Conservation (phyloP, 2,113 vertebrate genomes). For the Mobula birostris region DNA sequence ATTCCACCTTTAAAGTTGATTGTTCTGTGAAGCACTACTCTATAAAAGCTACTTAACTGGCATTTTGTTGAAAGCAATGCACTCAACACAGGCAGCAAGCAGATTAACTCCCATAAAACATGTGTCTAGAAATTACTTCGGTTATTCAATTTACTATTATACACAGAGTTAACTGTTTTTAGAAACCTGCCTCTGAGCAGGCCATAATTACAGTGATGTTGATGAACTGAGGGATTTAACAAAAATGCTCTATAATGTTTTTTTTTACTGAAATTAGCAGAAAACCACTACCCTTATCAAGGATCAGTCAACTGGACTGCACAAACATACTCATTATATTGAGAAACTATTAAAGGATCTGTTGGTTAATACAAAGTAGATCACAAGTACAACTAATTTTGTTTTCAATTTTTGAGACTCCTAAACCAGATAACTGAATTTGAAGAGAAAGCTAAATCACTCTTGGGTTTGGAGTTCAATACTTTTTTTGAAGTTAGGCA, state of each 20-base stretch:
- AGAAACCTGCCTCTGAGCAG: background rate
- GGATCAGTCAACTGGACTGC: background rate
- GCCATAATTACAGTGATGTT: background rate
- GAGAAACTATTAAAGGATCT: background rate
- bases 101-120: background rate
- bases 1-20: background rate
- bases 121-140: background rate
- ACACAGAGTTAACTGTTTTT: background rate
- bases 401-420: background rate
- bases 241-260: background rate
- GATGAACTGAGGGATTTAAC: no score
- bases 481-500: background rate
- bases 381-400: background rate
- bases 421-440: background rate
- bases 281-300: background rate
- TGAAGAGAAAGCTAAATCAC: background rate
- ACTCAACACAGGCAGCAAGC: background rate
- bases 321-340: background rate
- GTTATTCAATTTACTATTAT: background rate
- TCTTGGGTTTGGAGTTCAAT: background rate
- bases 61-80: background rate
- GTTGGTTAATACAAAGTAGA: no score
- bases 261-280: background rate
- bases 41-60: background rate
- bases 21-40: background rate